These are phyloP conservation scores for Rattus norvegicus DNA, from an alignment of 2,113 vertebrate species.

Conservation along the genomic window GRCr8 NC_086022.1:147579001-147579500, in stretches of 20 bases:
- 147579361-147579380: not conserved
- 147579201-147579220: rapidly evolving
- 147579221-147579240: not conserved
- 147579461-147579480: conserved; percentile 29
- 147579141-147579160: not conserved
- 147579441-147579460: conserved; percentile 3
- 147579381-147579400: conserved; percentile 16
- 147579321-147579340: conserved; percentile 54
- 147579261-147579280: not conserved
- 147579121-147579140: not conserved
- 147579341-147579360: conserved; percentile 50
- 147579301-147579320: conserved; percentile 70
- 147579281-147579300: conserved; percentile 48
- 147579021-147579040: conserved; percentile 82
- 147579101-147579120: conserved; percentile 64
- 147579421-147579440: conserved; percentile 32
- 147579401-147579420: conserved; percentile 60
- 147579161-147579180: not conserved
- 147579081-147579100: conserved; percentile 68
- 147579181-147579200: not conserved
- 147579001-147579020: conserved; percentile 61
- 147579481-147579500: not conserved
- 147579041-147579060: conserved; percentile 80
- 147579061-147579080: conserved; percentile 80
- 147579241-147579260: rapidly evolving